Evolutionary conservation across 2,888 invertebrate genomes (phyloP), one percentile per base, ranked within the genome.

Genomic region (Heliconius cydno): DNA sequence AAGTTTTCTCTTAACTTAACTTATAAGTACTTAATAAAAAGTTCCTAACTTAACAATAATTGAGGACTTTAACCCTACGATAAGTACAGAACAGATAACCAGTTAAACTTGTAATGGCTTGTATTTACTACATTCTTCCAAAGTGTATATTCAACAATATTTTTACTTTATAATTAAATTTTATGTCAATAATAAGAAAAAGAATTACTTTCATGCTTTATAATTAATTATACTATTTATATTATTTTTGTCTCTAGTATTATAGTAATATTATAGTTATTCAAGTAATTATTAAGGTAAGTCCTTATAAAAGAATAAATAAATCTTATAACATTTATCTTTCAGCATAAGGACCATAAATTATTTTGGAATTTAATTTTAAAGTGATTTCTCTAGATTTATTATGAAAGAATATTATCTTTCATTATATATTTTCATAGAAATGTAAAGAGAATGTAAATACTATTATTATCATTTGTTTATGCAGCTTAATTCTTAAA

Each of bases 31-130:
- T n/a, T n/a, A 60, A n/a, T 60, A 60, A 60, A 60, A 60, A 68
- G 10, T 68, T 68, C 12, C 12, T 67, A n/a, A 30, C 22, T n/a
- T 60, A n/a, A 68, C n/a, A 38, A 22, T 34, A 10, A 67, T 34
- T 34, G 38, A 38, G 67, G 67, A 68, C 67, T 34, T 67, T 68
- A 68, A 68, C 67, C 67, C n/a, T 22, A 13, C 34, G 66, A 68
- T 68, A 68, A 68, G 38, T 19, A 52, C 19, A 52, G 12, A 68
- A 12, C 10, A 38, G 22, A 68, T 38, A 68, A 38, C 67, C 38
- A 66, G 34, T 34, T 68, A 68, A 68, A 38, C 67, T 38, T n/a
- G 67, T 38, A n/a, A 3, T 68, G 19, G 12, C 67, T 67, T 67
- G 15, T 19, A 15, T 22, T 67, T 22, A 57, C 22, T 22, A 2